phyloP scores from a whole-genome alignment of 2,888 invertebrate species.

The Dolomedes plantarius region DNA sequence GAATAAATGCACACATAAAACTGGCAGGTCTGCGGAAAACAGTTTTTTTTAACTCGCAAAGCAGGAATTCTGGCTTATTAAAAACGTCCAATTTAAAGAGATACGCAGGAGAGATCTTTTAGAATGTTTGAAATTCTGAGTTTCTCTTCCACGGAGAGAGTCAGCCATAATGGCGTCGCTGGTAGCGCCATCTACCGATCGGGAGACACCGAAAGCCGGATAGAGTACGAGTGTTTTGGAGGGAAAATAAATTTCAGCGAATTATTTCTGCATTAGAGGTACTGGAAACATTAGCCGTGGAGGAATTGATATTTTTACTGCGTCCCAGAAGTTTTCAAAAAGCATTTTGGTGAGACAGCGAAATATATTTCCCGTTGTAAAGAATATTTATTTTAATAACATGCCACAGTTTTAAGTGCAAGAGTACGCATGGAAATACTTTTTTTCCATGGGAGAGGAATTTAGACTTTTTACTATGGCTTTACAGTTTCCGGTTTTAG shows the following conservation, averaged over 20 bases:
- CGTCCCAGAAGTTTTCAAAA: slow-evolving; percentile 37
- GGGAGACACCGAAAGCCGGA: slow-evolving; percentile 17
- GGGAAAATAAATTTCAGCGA: slow-evolving; percentile 45
- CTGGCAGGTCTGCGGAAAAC: too few relatives aligned
- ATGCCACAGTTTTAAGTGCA: background rate
- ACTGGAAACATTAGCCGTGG: slow-evolving; percentile 38
- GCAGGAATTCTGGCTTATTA: background rate
- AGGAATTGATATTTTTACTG: slow-evolving; percentile 56
- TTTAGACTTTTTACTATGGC: too few relatives aligned
- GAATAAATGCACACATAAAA: too few relatives aligned
- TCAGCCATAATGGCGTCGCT: slow-evolving; percentile 26
- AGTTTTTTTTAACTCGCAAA: too few relatives aligned
- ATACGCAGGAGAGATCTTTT: background rate
- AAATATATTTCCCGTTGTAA: background rate
- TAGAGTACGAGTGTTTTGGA: background rate
- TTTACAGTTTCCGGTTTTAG: too few relatives aligned
- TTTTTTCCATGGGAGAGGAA: too few relatives aligned
- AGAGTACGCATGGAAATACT: too few relatives aligned
- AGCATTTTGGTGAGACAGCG: background rate
- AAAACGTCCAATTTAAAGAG: background rate
- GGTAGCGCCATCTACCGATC: slow-evolving; percentile 46
- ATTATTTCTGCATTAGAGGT: slow-evolving; percentile 51
- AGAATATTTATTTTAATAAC: slow-evolving; percentile 9
- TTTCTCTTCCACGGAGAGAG: slow-evolving; percentile 13
- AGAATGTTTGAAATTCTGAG: slow-evolving; percentile 31